These are phyloP conservation scores for Chionis minor DNA, from an alignment of 2,113 vertebrate species.

Conservation along the genomic window DNA sequence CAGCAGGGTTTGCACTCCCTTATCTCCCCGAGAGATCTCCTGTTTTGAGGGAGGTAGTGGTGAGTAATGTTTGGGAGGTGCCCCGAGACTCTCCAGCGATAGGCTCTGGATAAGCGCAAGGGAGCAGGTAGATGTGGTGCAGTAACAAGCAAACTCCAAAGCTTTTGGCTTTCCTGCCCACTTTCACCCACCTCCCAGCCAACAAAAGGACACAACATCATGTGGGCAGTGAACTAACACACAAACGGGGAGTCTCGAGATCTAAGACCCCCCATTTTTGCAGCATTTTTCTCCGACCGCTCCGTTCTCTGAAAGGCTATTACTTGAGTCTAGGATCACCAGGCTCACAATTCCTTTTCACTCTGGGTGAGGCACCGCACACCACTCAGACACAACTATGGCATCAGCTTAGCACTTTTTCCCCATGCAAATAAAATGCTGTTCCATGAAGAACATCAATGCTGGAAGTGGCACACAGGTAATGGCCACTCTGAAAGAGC, in stretches of 20 bases:
- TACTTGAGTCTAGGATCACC: neutral
- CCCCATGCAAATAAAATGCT: neutral
- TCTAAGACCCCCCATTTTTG: neutral
- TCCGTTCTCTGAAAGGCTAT: neutral
- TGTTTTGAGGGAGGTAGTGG: neutral
- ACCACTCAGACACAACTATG: neutral
- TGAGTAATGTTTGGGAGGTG: constrained; percentile 6
- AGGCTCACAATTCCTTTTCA: neutral
- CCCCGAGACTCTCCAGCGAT: neutral
- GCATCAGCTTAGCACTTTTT: neutral
- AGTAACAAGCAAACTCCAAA: neutral
- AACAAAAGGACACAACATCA: neutral
- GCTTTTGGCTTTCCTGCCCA: neutral
- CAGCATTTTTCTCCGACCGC: neutral
- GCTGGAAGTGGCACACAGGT: neutral
- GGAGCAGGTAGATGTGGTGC: neutral
- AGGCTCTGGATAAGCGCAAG: neutral
- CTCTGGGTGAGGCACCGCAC: neutral
- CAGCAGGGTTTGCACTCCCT: neutral
- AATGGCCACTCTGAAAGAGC: neutral
- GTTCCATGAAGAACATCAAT: neutral
- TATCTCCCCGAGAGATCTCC: constrained; percentile 13
- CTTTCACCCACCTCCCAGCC: neutral
- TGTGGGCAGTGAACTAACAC: neutral
- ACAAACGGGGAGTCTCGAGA: rapidly evolving